These are phyloP conservation scores for Planococcus citri DNA, from an alignment of 1,140 invertebrate genomes.

Conservation along the genomic window DNA sequence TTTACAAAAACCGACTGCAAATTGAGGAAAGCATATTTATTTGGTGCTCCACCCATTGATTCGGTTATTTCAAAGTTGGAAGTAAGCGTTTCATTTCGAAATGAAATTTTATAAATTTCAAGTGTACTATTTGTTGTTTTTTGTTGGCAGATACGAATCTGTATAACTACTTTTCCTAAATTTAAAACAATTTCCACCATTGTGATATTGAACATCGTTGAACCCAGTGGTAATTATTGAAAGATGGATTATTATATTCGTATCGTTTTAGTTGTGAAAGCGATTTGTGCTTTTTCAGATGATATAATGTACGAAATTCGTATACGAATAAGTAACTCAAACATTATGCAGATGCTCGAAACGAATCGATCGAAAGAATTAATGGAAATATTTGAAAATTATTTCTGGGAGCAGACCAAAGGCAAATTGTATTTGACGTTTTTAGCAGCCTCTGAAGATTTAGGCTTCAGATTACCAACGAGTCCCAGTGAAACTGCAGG, in stretches of 20 bases:
- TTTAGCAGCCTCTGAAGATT: conserved; percentile 64
- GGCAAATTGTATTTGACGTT: conserved; percentile 66
- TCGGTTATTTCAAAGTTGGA: neutral
- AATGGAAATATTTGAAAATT: conserved; percentile 54
- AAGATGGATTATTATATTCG: neutral
- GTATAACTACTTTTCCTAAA: conserved; percentile 3
- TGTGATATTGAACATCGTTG: neutral
- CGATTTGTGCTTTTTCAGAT: conserved; percentile 30
- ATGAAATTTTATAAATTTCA: neutral
- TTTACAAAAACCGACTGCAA: conserved; percentile 21
- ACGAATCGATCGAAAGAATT: conserved; percentile 49
- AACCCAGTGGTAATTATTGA: neutral
- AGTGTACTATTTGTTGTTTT: neutral
- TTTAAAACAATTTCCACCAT: neutral
- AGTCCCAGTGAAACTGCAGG: conserved; percentile 73
- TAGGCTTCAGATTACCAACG: conserved; percentile 66
- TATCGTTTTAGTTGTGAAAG: neutral
- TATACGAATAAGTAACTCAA: conserved; percentile 77
- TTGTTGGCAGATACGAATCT: neutral
- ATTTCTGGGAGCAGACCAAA: conserved; percentile 41
- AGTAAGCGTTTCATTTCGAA: neutral
- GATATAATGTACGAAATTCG: conserved; percentile 62
- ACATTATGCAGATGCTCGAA: conserved; percentile 68
- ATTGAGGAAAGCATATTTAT: conserved; percentile 17
- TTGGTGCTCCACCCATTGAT: conserved; percentile 14